Conservation (phyloP, 2,888 invertebrate genomes). For the Coenonympha arcania region DNA sequence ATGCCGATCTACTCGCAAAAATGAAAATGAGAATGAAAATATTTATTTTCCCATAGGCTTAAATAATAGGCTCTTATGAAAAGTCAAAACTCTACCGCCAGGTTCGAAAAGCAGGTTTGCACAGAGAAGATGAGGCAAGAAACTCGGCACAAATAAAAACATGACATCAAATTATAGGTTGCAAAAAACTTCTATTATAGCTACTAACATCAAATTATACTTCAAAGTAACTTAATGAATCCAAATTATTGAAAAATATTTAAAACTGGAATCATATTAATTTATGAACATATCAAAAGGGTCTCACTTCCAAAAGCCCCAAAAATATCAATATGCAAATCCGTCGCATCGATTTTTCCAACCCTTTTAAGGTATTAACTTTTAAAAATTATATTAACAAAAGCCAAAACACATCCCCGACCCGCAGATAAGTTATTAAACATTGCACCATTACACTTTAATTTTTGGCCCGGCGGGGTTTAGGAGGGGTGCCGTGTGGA, state of each 20-base stretch:
- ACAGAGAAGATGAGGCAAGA: too few relatives aligned
- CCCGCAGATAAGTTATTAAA: slow-evolving; percentile 72
- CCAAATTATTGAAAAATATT: background rate
- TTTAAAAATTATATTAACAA: slow-evolving; percentile 66
- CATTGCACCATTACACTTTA: slow-evolving; percentile 71
- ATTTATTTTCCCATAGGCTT: too few relatives aligned
- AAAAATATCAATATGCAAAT: slow-evolving; percentile 17
- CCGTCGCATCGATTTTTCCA: slow-evolving; percentile 33
- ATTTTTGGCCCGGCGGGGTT: slow-evolving; percentile 66
- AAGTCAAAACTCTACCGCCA: too few relatives aligned
- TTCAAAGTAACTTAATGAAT: background rate
- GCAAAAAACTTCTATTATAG: too few relatives aligned
- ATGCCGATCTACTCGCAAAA: too few relatives aligned
- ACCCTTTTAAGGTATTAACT: slow-evolving; percentile 50
- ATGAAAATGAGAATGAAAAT: too few relatives aligned
- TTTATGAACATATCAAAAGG: background rate
- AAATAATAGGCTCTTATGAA: too few relatives aligned
- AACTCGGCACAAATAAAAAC: too few relatives aligned
- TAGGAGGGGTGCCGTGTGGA: slow-evolving; percentile 48
- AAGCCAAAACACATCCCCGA: slow-evolving; percentile 54
- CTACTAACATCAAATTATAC: background rate
- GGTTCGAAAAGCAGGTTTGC: too few relatives aligned
- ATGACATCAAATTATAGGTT: too few relatives aligned
- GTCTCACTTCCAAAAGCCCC: background rate
- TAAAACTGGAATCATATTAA: background rate